phyloP scores from a whole-genome alignment of 2,888 invertebrate genomes.

The Tiliacea aurago region DNA sequence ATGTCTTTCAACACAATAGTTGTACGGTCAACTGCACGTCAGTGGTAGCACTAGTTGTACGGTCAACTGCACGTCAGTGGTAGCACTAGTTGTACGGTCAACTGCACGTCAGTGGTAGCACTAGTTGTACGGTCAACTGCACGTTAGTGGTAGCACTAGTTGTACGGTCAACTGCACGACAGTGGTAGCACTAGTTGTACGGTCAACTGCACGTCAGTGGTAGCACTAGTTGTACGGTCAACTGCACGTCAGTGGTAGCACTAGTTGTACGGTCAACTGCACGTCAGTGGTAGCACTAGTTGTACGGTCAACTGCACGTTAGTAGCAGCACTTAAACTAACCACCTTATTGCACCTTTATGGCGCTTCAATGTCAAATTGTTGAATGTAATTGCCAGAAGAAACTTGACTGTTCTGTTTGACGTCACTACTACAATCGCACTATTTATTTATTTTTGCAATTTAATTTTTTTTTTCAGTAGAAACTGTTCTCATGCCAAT shows the following conservation, averaged over 20 bases:
- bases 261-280: no score
- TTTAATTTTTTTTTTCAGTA: background rate
- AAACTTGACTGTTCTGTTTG: background rate
- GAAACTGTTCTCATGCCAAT: conserved; percentile 29
- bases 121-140: background rate
- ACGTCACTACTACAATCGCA: conserved; percentile 9
- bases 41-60: background rate
- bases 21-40: background rate
- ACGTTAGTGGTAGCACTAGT: background rate
- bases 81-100: background rate
- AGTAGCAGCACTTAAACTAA: background rate
- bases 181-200: background rate
- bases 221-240: no score
- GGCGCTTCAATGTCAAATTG: background rate
- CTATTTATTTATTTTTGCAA: conserved; percentile 1
- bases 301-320: background rate
- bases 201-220: background rate
- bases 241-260: no score
- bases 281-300: background rate
- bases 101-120: background rate
- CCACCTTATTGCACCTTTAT: background rate
- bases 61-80: background rate
- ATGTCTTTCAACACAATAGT: background rate
- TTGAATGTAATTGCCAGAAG: background rate
- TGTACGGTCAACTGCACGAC: background rate